Evolutionary conservation across 2,888 invertebrate species (phyloP).

Genomic region (Macropis europaea): DNA sequence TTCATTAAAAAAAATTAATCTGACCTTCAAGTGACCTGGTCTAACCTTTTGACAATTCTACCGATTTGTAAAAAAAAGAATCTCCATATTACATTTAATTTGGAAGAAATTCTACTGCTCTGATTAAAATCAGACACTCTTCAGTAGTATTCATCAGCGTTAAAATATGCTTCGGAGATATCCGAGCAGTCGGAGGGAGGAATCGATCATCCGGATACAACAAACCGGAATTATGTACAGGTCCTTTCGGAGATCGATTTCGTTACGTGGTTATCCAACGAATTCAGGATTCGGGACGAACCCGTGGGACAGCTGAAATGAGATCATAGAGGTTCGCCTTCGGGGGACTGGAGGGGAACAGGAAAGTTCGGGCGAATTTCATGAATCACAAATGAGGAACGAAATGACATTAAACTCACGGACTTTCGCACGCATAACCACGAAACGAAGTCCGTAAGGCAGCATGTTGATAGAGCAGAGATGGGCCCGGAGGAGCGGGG

Average conservation of each 20-base stretch:
- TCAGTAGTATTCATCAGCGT: too few relatives aligned
- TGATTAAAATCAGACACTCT: too few relatives aligned
- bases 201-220: slow-evolving; percentile 9
- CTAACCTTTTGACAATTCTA: too few relatives aligned
- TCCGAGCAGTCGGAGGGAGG: too few relatives aligned
- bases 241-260: slow-evolving; percentile 52
- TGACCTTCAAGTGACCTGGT: too few relatives aligned
- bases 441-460: slow-evolving; percentile 55
- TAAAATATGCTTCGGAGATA: too few relatives aligned
- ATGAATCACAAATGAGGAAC: slow-evolving; percentile 71
- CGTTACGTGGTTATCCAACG: slow-evolving; percentile 55
- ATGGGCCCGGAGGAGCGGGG: not conserved
- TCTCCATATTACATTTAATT: too few relatives aligned
- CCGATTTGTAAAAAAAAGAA: too few relatives aligned
- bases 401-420: slow-evolving; percentile 68
- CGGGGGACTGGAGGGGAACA: slow-evolving; percentile 38
- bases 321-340: slow-evolving; percentile 64
- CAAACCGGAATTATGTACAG: slow-evolving; percentile 36
- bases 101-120: too few relatives aligned
- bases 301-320: slow-evolving; percentile 65
- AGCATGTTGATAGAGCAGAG: slow-evolving; percentile 45
- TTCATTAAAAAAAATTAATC: too few relatives aligned
- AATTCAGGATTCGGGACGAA: slow-evolving; percentile 54
- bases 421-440: slow-evolving; percentile 63
- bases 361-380: slow-evolving; percentile 67